Conservation (phyloP, 2,113 vertebrate genomes). For the Microcebus lehilahytsara region DNA sequence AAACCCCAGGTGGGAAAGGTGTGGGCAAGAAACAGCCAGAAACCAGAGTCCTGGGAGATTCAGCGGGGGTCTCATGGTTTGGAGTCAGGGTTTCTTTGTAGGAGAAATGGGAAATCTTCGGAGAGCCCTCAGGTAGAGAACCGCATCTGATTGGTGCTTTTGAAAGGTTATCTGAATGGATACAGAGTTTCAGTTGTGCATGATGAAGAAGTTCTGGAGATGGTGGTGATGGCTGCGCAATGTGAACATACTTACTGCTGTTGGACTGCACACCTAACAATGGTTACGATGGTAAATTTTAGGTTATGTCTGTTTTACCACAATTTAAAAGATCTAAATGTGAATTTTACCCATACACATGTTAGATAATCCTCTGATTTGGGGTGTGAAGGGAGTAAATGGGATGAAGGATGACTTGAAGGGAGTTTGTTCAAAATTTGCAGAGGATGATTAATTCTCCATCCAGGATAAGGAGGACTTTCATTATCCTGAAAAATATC, state of each 20-base stretch:
- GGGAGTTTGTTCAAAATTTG: neutral
- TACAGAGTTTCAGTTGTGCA: neutral
- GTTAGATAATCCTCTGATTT: neutral
- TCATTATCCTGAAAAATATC: neutral
- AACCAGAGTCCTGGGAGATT: neutral
- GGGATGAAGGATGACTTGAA: neutral
- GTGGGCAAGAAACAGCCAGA: neutral
- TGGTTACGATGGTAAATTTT: neutral
- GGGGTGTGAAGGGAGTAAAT: neutral
- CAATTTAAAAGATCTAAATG: neutral
- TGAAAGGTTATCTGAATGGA: neutral
- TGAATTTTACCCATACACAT: neutral
- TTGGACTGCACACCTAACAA: neutral
- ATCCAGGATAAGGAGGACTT: neutral
- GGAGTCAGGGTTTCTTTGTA: neutral
- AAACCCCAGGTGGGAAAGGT: neutral
- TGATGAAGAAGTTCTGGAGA: neutral
- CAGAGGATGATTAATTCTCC: neutral
- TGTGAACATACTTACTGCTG: neutral
- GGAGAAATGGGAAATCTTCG: neutral
- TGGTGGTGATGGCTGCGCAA: neutral
- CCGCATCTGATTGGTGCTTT: neutral
- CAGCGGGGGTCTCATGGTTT: neutral
- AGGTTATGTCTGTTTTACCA: neutral
- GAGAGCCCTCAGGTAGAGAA: neutral